Conservation (phyloP, 53 echinoderm and acorn worm genomes). For the Holothuria scabra region DNA sequence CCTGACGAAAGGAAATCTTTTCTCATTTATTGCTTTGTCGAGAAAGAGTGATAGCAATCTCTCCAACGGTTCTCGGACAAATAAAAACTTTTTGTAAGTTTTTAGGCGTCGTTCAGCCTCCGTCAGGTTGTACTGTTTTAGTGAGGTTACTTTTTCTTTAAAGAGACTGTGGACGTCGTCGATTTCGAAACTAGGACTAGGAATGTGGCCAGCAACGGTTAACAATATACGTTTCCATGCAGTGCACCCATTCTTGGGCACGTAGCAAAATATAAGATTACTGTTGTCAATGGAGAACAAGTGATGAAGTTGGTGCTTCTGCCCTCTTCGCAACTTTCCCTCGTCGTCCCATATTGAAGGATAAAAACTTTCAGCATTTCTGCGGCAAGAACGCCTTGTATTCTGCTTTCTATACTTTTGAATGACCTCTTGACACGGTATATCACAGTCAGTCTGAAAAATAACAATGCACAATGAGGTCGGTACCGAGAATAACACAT, state of each 20-base stretch:
- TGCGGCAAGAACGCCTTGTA: background rate
- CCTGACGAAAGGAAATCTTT: background rate
- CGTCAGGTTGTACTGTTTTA: background rate
- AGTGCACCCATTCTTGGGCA: constrained; percentile 34
- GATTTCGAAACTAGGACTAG: background rate
- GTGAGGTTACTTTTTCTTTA: background rate
- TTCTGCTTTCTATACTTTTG: background rate
- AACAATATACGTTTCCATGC: constrained; percentile 16
- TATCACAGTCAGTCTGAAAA: background rate
- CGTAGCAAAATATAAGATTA: constrained; percentile 1
- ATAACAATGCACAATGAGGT: background rate
- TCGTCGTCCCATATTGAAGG: constrained; percentile 5
- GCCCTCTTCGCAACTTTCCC: background rate
- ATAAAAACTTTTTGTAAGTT: constrained; percentile 22
- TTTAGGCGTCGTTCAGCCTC: background rate
- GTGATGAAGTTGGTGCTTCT: constrained; percentile 1
- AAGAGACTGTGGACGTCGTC: constrained; percentile 9
- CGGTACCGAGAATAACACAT: too few species aligned
- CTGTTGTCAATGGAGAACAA: constrained; percentile 4
- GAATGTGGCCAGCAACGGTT: background rate
- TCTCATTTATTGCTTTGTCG: background rate
- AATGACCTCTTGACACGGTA: constrained; percentile 6
- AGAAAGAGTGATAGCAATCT: constrained; percentile 29
- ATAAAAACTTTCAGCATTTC: background rate
- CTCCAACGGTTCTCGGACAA: constrained; percentile 22